Evolutionary conservation across 2,888 invertebrate genomes (phyloP).

Genomic region (Acrobasis repandana): DNA sequence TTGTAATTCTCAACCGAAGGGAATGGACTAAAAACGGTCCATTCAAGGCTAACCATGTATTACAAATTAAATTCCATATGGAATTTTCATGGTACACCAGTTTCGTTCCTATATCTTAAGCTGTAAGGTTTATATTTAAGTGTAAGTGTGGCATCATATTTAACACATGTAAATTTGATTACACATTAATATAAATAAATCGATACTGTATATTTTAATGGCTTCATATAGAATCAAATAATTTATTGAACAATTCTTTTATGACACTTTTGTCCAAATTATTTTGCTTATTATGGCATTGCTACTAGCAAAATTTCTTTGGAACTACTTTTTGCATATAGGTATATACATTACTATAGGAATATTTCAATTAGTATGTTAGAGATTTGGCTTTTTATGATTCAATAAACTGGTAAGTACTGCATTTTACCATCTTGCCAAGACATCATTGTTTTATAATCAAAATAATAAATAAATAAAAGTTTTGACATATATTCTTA

Average conservation of each 20-base stretch:
- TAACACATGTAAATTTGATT: not conserved
- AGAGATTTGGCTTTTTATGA: too few species aligned
- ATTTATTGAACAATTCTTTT: not conserved
- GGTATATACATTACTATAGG: too few species aligned
- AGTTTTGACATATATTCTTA: too few species aligned
- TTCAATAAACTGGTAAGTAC: too few species aligned
- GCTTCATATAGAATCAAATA: not conserved
- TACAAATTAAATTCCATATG: constrained; percentile 41
- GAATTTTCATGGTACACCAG: not conserved
- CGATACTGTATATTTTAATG: not conserved
- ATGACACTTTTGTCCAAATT: too few species aligned
- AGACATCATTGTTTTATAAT: too few species aligned
- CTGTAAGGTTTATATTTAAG: not conserved
- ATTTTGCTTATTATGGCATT: too few species aligned
- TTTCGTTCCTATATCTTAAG: not conserved
- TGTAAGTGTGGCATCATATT: not conserved
- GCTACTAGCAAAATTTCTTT: too few species aligned
- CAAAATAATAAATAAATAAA: too few species aligned
- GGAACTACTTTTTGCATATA: too few species aligned
- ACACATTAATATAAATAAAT: not conserved
- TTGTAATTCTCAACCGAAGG: constrained; percentile 46
- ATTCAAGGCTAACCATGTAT: constrained; percentile 46
- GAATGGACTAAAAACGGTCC: constrained; percentile 45
- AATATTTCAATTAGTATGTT: too few species aligned
- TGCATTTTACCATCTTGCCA: too few species aligned